Conservation (phyloP, 2,113 vertebrate genomes). For the Antechinus flavipes region DNA sequence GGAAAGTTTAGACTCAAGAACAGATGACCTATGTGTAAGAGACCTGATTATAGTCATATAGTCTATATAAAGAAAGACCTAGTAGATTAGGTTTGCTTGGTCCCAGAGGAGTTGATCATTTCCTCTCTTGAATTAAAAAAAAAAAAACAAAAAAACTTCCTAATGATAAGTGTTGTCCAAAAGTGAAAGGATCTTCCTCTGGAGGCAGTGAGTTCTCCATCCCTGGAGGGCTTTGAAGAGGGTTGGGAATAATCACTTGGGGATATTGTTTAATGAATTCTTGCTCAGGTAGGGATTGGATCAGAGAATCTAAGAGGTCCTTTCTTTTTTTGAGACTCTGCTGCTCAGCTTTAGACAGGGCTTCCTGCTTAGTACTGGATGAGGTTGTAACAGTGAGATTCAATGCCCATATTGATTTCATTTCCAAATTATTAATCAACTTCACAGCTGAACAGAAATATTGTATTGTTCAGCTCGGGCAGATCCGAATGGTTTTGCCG, state of each 20-base stretch:
- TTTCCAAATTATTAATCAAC: conserved; percentile 89
- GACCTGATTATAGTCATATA: background rate
- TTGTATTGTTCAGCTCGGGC: conserved; percentile 85
- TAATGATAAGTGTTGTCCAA: background rate
- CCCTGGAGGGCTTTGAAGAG: background rate
- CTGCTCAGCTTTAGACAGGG: background rate
- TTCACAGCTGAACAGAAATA: conserved; percentile 84
- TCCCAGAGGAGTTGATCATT: background rate
- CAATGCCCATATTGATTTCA: conserved; percentile 86
- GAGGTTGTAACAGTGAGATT: conserved; percentile 69
- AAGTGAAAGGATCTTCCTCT: background rate
- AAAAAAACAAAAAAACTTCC: background rate
- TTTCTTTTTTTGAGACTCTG: background rate
- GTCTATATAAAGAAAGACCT: background rate
- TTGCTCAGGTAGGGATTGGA: background rate
- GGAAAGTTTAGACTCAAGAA: background rate
- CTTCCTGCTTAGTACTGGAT: background rate
- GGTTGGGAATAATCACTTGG: background rate
- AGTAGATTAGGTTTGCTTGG: background rate
- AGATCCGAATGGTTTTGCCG: conserved; percentile 83
- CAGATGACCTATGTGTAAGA: background rate
- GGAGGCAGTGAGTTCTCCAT: background rate
- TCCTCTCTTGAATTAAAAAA: background rate
- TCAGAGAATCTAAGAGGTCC: background rate
- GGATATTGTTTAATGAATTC: background rate